These are phyloP conservation scores for Maccullochella peelii DNA, from an alignment of 2,113 vertebrate species.

Conservation along the genomic window DNA sequence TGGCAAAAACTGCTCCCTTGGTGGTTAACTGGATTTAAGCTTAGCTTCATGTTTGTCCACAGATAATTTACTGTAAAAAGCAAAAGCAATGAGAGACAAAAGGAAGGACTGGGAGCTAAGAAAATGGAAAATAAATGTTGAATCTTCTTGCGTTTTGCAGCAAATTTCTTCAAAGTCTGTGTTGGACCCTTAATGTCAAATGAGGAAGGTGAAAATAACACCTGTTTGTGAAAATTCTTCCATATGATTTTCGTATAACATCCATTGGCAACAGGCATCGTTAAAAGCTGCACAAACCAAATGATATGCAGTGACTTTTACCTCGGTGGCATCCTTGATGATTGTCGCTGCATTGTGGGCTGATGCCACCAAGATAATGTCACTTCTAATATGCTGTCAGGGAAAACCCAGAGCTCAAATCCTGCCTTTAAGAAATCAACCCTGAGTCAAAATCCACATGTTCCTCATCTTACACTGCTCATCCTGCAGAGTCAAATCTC, in stretches of 20 bases:
- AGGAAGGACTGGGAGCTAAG: neutral
- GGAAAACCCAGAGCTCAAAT: neutral
- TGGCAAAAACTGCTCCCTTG: slow-evolving; percentile 27
- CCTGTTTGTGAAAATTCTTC: neutral
- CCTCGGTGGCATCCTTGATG: neutral
- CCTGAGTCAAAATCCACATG: neutral
- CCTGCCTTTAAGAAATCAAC: neutral
- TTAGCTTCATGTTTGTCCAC: neutral
- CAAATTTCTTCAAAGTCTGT: neutral
- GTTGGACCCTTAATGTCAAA: neutral
- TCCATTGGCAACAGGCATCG: neutral
- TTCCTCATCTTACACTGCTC: neutral
- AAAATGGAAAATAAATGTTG: neutral
- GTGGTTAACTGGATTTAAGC: slow-evolving; percentile 4
- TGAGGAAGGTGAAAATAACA: neutral
- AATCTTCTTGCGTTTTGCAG: neutral
- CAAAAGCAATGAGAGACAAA: neutral
- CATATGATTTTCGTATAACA: neutral
- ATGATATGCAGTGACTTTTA: neutral
- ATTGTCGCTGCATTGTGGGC: neutral
- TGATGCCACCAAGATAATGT: neutral
- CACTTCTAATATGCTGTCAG: neutral
- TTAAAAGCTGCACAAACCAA: neutral
- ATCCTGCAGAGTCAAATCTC: neutral
- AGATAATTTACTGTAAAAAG: neutral